Evolutionary conservation across 2,797 vertebrate genomes (phyloP), one percentile per base, ranked within the genome.

Genomic region (Schizothorax lantsangensis): DNA sequence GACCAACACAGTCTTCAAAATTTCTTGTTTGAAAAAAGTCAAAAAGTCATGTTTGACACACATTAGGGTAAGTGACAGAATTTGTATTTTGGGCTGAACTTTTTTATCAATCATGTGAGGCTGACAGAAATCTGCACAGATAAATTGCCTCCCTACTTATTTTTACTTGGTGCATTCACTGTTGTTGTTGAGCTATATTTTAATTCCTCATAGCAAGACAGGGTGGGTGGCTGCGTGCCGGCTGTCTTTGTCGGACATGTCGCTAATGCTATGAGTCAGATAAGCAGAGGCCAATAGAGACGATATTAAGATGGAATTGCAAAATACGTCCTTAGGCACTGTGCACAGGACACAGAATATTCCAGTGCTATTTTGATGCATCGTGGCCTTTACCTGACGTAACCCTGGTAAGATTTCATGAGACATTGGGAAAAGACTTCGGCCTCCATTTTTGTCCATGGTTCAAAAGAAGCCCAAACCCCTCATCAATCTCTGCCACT

Each of bases 401-500:
- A 73, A 73, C 78, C 68, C 73, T 74, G 69, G 54, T 73, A 26
- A 73, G 84, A 66, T 73, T 64, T 71, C 4, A 15, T 81, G 64
- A 68, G 82, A 77, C 54, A 86, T 71, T 84, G 82, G 86, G 72
- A 84, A 84, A 88, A 78, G 79, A 81, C 85, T 85, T 87, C 15
- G 75, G 72, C 38, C 71, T 74, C 88, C 88, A 84, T 87, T 79
- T 74, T 78, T 78, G 75, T 83, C 71, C 77, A 81, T 77, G 80
- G 86, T 85, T 84, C 71, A 88, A 66, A 82, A 71, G 73, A 86
- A 86, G 80, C 38, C 64, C 43, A 52, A 54, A 57, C 43, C 80
- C 81, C 26, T 86, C 84, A 89, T 88, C 74, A 85, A 88, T 89
- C 89, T 88, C 96, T 94, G 95, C 93, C 94, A 94, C 95, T 94